Conservation (phyloP, 2,797 vertebrate species). For the Rachycentron canadum region DNA sequence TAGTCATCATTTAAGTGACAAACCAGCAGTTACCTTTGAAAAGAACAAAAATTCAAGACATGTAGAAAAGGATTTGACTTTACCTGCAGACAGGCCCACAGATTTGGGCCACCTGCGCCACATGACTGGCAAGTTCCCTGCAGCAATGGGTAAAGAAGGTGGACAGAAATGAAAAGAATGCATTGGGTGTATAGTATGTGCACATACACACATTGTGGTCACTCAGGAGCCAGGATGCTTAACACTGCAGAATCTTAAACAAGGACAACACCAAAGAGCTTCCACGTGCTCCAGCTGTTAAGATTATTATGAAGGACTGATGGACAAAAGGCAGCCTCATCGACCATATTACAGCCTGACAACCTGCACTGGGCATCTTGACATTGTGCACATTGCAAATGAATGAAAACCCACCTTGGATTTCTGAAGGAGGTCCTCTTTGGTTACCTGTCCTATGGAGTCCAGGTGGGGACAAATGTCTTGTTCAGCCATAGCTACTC, state of each 20-base stretch:
- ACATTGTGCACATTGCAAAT: conserved; percentile 20
- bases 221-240: not conserved
- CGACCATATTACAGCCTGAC: not conserved
- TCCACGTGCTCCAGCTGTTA: not conserved
- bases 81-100: conserved; percentile 99
- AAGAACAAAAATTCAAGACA: not conserved
- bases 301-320: not conserved
- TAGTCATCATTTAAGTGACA: not conserved
- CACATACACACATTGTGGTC: conserved; percentile 5
- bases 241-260: not conserved
- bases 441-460: conserved; percentile 96
- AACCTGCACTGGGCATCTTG: conserved; percentile 8
- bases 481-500: conserved; percentile 88
- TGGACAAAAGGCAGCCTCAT: not conserved
- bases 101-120: conserved; percentile 93
- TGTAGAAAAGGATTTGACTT: not conserved
- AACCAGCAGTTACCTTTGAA: not conserved
- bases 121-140: conserved; percentile 98
- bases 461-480: conserved; percentile 95
- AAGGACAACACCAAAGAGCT: not conserved
- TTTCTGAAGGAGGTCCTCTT: conserved; percentile 95
- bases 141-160: conserved; percentile 14
- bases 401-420: conserved; percentile 88
- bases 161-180: conserved; percentile 1
- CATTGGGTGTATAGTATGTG: not conserved